Base-by-base conservation (phyloP, 2,888 invertebrate species). In the Machimus rusticus region DNA sequence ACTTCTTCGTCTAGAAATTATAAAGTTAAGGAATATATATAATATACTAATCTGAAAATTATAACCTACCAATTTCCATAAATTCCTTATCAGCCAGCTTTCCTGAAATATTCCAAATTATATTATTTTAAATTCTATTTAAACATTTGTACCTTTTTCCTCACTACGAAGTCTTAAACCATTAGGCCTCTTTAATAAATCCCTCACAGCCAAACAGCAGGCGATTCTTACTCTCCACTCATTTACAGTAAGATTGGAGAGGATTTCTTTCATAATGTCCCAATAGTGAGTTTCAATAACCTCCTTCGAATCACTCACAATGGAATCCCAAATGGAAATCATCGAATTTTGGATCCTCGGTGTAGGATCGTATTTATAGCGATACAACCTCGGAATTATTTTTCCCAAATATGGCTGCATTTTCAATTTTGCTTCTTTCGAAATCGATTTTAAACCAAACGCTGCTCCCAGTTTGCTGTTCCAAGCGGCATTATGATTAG, bases 401-500 rank as follows among this genome's bases (percentile, higher is more conserved):
- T 95, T 95, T 0, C 97, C 96, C 89, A 98, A 92, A 92, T 97
- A 96, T 9, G 96, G 95, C 85, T 96, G 94, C 89, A 99, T 94
- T 91, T 97, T 97, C 28, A 96, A 96, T 2, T 96, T 96, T 34
- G 98, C 98, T 91, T 96, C 95, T 87, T 95, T 94, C 0, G 98
- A 97, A 87, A 98, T 96, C 0, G 96, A 96, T 84, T 97, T 96
- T 92, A 99, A 97, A 0, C 98, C 98, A 93, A 98, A 98, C 0
- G 98, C 98, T 9, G 98, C 98, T 12, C 98, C 98, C 94, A 92
- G 85, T 91, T 97, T 98, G 8, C 98, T 98, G 90, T 97, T 98
- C 99, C 98, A 99, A 86, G 97, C 94, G 1, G 98, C 96, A 92
- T 99, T 98, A 91, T 98, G 97, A 93, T 98, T 98, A 0, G 98